Evolutionary conservation across 2,113 vertebrate genomes (phyloP), one percentile per base, ranked within the genome.

Genomic region (Ibidorhyncha struthersii): DNA sequence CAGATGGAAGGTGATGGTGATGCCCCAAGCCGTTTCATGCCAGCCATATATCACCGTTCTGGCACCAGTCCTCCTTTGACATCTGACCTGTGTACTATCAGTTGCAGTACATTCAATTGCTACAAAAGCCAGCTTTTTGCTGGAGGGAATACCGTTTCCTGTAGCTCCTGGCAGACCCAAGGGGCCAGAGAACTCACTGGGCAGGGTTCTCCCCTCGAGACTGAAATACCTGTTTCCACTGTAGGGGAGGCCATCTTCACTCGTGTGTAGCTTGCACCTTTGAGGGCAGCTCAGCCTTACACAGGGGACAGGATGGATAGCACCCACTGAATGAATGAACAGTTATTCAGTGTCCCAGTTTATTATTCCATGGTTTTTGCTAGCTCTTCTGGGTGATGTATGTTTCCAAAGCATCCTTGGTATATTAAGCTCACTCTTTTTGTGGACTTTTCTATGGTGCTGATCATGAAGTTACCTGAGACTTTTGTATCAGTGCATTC

Each of bases 61-160:
- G 92, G 96, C 96, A 96, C 92, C 96, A 94, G 40, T 41, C 17
- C 45, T 90, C 85, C 91, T 93, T 65, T 96, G 96, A 96, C 96
- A 95, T 96, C 90, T 96, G 96, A 96, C 96, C 96, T 30, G 36
- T 95, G 43, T 8, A 30, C 92, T 95, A 82, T 97, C 93, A 94
- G 84, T 91, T 88, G 87, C 78, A 62, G 83, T 69, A 43, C 61
- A 29, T 80, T 85, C 66, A 72, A 20, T 73, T 95, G 62, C 62
- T 88, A 29, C 70, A 92, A 90, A 94, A 86, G 45, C 15, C 71
- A 76, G 47, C n/a, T 80, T 96, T 93, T 91, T 85, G 56, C 71
- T 82, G 36, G 36, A 66, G 69, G 66, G 88, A 93, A 86, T 72
- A 53, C 17, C 6, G 38, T 96, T 96, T 94, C 78, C 95, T 80